phyloP scores from a whole-genome alignment of 35 echinoderm and acorn worm genomes.

The Amphiura filiformis region DNA sequence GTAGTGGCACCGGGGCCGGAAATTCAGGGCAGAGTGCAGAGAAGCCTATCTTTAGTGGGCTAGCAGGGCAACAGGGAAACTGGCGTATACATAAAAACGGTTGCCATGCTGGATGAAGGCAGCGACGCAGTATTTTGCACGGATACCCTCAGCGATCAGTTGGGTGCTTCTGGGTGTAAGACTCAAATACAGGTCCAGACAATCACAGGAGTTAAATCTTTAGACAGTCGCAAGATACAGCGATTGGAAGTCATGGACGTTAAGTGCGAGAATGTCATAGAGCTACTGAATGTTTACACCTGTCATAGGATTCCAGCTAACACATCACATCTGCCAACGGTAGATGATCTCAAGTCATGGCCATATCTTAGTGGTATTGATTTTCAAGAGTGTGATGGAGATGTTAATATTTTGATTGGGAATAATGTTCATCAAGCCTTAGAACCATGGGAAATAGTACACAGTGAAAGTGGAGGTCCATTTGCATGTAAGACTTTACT shows the following conservation, averaged over 20 bases:
- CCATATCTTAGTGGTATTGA: neutral
- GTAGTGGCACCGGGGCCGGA: neutral
- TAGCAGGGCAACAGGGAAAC: neutral
- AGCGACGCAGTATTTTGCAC: constrained; percentile 7
- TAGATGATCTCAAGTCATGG: constrained; percentile 19
- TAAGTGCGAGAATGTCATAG: neutral
- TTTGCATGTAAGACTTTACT: constrained; percentile 16
- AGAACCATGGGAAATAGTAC: constrained; percentile 14
- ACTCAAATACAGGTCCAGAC: neutral
- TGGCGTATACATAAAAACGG: too few relatives aligned
- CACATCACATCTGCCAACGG: neutral
- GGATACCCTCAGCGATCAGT: neutral
- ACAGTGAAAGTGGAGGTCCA: constrained; percentile 18
- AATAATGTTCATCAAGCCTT: constrained; percentile 32
- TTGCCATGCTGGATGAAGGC: constrained; percentile 27
- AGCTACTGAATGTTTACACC: constrained; percentile 8
- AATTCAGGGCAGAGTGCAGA: too few relatives aligned
- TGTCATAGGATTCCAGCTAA: constrained; percentile 4
- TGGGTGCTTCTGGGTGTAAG: neutral
- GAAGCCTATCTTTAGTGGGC: neutral
- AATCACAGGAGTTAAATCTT: neutral
- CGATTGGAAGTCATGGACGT: neutral
- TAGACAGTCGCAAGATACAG: neutral
- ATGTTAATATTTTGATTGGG: constrained; percentile 38
- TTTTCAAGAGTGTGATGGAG: neutral